Evolutionary conservation across 2,113 vertebrate genomes (phyloP).

Genomic region (Oxyruncus cristatus): DNA sequence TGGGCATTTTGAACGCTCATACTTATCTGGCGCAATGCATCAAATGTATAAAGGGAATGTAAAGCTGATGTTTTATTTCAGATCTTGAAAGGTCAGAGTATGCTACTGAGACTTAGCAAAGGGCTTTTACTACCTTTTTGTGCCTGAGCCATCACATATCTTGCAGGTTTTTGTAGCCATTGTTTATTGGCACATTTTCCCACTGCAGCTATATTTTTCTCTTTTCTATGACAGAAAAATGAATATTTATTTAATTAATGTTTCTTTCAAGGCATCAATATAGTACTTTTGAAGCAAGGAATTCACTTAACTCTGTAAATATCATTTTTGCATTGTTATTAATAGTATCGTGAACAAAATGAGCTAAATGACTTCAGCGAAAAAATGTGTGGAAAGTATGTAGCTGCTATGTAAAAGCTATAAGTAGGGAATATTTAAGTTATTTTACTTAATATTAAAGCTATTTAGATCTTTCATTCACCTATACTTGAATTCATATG

Average conservation of each 20-base stretch:
- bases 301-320: background rate
- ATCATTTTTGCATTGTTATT: background rate
- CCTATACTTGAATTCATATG: background rate
- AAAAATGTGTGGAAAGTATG: background rate
- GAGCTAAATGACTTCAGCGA: background rate
- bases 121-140: background rate
- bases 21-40: background rate
- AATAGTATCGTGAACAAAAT: background rate
- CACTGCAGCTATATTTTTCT: background rate
- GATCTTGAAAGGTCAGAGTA: background rate
- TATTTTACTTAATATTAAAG: background rate
- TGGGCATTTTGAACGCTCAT: accelerated
- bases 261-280: background rate
- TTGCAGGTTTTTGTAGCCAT: background rate
- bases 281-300: background rate
- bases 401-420: background rate
- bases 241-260: background rate
- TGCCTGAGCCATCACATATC: background rate
- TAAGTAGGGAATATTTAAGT: background rate
- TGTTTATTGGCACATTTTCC: background rate
- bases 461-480: background rate
- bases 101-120: background rate
- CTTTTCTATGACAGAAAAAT: background rate
- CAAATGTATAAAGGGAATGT: background rate
- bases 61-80: background rate